A percentile compares a stretch with the other conserved stretches of the same genome.
Evolutionary conservation across 2,888 invertebrate genomes (phyloP).

Genomic region (Disparrhopalites patrizii): DNA sequence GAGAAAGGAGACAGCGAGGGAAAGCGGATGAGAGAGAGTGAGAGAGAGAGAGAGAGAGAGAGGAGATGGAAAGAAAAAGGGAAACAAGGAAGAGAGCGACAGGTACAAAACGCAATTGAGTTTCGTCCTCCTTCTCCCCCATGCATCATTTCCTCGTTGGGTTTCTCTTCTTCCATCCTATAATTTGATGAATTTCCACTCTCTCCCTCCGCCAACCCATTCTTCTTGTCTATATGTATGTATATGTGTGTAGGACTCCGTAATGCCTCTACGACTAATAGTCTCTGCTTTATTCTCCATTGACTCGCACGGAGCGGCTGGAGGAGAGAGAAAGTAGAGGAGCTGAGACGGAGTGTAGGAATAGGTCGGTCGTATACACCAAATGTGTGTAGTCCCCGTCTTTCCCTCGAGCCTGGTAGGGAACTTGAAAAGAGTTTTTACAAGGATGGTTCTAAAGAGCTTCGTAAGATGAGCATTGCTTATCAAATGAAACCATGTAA

Average conservation of each 20-base stretch:
- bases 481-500: constrained; percentile 3
- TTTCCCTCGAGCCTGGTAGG: neutral
- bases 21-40: too few species aligned
- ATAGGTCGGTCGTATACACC: neutral
- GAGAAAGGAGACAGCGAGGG: too few species aligned
- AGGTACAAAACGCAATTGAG: constrained; percentile 25
- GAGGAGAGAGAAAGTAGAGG: neutral
- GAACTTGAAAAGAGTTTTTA: too few species aligned
- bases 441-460: too few species aligned
- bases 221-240: neutral
- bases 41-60: too few species aligned
- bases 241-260: too few species aligned
- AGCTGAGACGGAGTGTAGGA: too few species aligned
- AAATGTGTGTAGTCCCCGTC: too few species aligned
- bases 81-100: constrained; percentile 7
- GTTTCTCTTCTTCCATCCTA: neutral
- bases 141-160: constrained; percentile 20
- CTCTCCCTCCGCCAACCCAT: too few species aligned
- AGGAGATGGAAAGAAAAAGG: neutral
- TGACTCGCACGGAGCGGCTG: too few species aligned
- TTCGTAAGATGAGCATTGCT: neutral
- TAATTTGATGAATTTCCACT: constrained; percentile 15
- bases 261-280: too few species aligned
- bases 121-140: constrained; percentile 8
- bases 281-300: too few species aligned